Conservation (phyloP, 2,797 vertebrate genomes). For the Clarias laeviceps region DNA sequence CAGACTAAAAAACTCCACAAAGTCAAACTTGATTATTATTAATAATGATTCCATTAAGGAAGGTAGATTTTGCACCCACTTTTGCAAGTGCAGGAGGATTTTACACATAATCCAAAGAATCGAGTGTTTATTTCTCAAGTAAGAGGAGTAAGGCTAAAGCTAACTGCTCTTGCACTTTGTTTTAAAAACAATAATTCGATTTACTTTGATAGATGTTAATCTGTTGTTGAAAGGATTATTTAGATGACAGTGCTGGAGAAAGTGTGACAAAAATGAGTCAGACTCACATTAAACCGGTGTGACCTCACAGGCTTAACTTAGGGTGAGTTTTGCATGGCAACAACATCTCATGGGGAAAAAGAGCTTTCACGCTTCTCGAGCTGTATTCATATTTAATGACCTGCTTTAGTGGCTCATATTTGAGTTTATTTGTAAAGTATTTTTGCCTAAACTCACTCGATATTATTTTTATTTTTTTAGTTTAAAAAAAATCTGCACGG, state of each 20-base stretch:
- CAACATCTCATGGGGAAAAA: constrained; percentile 66
- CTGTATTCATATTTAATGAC: background rate
- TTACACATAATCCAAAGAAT: background rate
- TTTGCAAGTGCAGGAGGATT: background rate
- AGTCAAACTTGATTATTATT: background rate
- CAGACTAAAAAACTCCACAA: background rate
- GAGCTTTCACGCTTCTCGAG: background rate
- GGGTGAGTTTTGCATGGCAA: constrained; percentile 84
- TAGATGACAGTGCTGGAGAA: no score
- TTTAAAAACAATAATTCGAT: no score
- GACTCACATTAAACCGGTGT: constrained; percentile 19
- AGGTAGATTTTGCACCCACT: background rate
- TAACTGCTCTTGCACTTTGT: no score
- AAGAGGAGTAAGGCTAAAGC: background rate
- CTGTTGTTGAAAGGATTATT: background rate
- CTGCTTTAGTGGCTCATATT: background rate
- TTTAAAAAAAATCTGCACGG: constrained; percentile 78
- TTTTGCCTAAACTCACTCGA: background rate
- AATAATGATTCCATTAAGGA: background rate
- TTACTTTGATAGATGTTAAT: no score
- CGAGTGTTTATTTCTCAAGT: background rate
- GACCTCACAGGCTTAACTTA: constrained; percentile 40
- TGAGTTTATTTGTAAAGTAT: background rate
- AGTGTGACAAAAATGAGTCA: background rate
- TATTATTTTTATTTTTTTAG: background rate